A percentile compares a stretch with the other conserved stretches of the same genome.
These are phyloP conservation scores for Lochmaea crataegi DNA, from an alignment of 2,888 invertebrate genomes.

Conservation along the genomic window DNA sequence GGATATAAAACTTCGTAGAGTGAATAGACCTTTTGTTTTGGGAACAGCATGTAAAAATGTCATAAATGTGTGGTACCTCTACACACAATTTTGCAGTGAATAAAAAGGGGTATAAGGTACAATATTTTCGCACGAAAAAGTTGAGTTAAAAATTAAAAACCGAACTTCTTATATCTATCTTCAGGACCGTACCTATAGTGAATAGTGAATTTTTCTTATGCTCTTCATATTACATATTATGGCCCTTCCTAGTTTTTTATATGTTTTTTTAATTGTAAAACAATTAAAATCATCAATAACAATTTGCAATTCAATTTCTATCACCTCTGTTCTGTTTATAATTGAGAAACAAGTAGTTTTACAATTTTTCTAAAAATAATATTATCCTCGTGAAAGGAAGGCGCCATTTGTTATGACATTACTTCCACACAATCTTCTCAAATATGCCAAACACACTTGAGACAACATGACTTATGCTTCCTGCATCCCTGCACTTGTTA, in stretches of 20 bases:
- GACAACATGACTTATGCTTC: slow-evolving; percentile 37
- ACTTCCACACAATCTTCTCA: slow-evolving; percentile 17
- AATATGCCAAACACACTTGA: slow-evolving; percentile 39
- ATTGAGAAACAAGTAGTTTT: not conserved
- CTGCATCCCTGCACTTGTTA: slow-evolving; percentile 31
- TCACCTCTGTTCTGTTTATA: not conserved
- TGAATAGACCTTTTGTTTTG: slow-evolving; percentile 16
- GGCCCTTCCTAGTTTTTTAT: no score
- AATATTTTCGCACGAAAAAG: slow-evolving; percentile 7
- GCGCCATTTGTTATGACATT: slow-evolving; percentile 30
- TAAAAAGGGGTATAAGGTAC: not conserved
- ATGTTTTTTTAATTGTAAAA: no score
- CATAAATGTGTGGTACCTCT: slow-evolving; percentile 17
- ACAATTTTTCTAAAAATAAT: slow-evolving; percentile 12
- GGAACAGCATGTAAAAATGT: slow-evolving; percentile 15
- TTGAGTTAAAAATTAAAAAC: slow-evolving; percentile 3
- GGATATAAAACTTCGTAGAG: slow-evolving; percentile 20
- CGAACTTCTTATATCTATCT: no score
- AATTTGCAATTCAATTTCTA: no score
- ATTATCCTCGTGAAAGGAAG: slow-evolving; percentile 10
- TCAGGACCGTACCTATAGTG: no score
- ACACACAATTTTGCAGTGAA: not conserved
- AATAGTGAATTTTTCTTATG: no score
- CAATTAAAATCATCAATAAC: no score
- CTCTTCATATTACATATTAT: no score